A percentile compares a stretch with the other conserved stretches of the same genome.
Evolutionary conservation across 2,888 invertebrate genomes (phyloP).

Genomic region (Glyphotaelius pellucidus): DNA sequence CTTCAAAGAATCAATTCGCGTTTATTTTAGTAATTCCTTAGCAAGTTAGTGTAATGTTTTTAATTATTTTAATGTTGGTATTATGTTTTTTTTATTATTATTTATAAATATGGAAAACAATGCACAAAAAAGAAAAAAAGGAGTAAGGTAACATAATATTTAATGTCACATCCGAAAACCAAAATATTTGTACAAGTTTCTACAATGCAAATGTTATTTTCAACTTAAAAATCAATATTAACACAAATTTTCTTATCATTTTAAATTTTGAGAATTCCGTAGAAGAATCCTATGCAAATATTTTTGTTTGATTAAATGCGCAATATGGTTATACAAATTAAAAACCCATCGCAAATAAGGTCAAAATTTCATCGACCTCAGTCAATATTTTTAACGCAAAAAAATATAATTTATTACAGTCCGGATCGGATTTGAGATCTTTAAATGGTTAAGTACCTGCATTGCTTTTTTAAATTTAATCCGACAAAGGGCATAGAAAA

Average conservation of each 20-base stretch:
- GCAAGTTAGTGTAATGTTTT: too few species aligned
- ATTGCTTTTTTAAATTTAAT: too few species aligned
- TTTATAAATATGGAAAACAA: too few species aligned
- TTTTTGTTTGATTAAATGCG: neutral
- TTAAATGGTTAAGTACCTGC: too few species aligned
- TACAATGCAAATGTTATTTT: neutral
- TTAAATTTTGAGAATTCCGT: neutral
- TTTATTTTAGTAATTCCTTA: too few species aligned
- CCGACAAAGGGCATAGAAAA: too few species aligned
- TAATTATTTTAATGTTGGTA: too few species aligned
- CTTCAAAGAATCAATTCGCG: too few species aligned
- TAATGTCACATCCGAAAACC: neutral
- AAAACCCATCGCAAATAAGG: neutral
- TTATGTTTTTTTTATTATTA: too few species aligned
- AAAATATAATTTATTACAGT: neutral
- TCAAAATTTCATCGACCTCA: constrained; percentile 13
- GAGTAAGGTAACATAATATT: too few species aligned
- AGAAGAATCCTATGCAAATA: neutral
- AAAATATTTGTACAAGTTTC: neutral
- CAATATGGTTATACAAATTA: neutral
- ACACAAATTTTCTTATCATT: neutral
- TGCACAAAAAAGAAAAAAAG: too few species aligned
- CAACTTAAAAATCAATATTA: neutral
- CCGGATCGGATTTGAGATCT: neutral
- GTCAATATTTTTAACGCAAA: constrained; percentile 19